Evolutionary conservation across 2,113 vertebrate species (phyloP), one percentile per base, ranked within the genome.

Genomic region (Atlantisia rogersi): DNA sequence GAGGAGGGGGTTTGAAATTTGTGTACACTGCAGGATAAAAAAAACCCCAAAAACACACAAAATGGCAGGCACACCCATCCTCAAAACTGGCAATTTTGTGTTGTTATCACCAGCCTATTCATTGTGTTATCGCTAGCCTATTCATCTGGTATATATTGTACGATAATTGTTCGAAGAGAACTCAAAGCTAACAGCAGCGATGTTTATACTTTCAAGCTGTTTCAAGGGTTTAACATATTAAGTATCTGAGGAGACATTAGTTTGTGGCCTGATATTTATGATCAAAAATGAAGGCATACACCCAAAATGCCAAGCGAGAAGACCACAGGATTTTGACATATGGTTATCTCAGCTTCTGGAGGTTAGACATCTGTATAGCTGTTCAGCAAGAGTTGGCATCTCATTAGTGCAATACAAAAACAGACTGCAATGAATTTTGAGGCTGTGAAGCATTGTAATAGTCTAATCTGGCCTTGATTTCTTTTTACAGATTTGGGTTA

Each of bases 241-340:
- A 46, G 12, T 97, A 95, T 74, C 78, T 92, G 67, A 86, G 86
- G 65, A 91, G 75, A 89, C 75, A 62, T 95, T 92, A 83, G 70
- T 78, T 80, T 86, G 63, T 94, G 76, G 73, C 82, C 52, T 96
- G 96, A 89, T 95, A 76, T 94, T 94, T 97, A 90, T 97, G 96
- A 88, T 89, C 86, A 82, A 86, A 94, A 95, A 96, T 50, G 78
- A 94, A 94, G 77, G 67, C 85, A 22, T 69, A 37, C 75, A 55
- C 81, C 42, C 68, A 85, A 81, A 88, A 79, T 92, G 86, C 14
- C 65, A 91, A 92, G 79, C 91, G 69, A 32, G 74, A 87, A 95
- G 88, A 93, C 93, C 64, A 86, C 95, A 82, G 79, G 64, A 95
- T 79, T 68, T 95, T 80, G 74, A 88, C 84, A 69, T 63, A 15